Evolutionary conservation across 2,888 invertebrate species (phyloP), one percentile per base, ranked within the genome.

Genomic region (Tanypteryx hageni): DNA sequence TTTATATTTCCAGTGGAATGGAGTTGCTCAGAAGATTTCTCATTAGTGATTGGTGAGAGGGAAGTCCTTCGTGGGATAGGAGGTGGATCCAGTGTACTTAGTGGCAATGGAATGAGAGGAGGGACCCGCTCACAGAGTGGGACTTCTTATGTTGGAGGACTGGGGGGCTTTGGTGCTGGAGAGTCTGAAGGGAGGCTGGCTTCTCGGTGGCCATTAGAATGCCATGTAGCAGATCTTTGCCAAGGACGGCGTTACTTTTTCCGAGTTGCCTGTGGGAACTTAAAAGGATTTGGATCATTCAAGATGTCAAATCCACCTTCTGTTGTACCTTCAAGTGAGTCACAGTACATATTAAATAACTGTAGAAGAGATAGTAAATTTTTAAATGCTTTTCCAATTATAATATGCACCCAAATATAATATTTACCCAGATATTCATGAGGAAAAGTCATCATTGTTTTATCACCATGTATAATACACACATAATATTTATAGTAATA

Each of bases 281-380:
- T 99, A 93, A 98, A 98, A 94, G 99, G 99, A 0, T 99, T 97
- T 96, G 98, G 99, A 59, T 96, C 96, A 18, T 97, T 96, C 94
- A 96, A 97, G 68, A 96, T 96, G 16, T 97, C 98, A 0, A 97
- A 97, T 76, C 99, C 99, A 0, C 96, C 97, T 83, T 98, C 97
- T 94, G 98, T 99, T 13, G 97, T 98, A 83, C 99, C 99, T 18
- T 99, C 99, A 94, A 98, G 98, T 98, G 95, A 97, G 98, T 96
- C 18, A 22, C 95, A 44, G 44, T 44, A 5, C 44, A 44, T 44
- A 44, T 44, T 44, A 44, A 44, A 44, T 44, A 44, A 44, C 44
- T 44, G 5, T 44, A 44, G 44, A 44, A 44, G 1, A 5, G 44
- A 44, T 44, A 44, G 5, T 44, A 44, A 44, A 44, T 44, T 44